A percentile compares a stretch with the other conserved stretches of the same genome.
Evolutionary conservation across 2,797 vertebrate species (phyloP).

Genomic region (Eurystomus glaucurus): DNA sequence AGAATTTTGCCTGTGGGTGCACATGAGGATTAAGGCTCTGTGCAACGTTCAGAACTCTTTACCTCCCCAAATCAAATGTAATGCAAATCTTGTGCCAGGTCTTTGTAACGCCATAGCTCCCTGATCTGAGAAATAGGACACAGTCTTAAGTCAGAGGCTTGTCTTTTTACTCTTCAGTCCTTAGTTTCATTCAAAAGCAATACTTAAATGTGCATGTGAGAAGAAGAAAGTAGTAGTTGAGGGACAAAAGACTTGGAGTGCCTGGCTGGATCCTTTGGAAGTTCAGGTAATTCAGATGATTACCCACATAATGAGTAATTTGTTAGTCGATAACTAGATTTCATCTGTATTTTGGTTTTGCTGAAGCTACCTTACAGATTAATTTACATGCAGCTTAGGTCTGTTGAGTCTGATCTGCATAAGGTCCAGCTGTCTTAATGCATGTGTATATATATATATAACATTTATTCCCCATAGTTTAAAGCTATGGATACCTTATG

Average conservation of each 20-base stretch:
- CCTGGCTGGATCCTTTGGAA: background rate
- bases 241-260: background rate
- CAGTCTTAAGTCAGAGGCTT: background rate
- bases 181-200: background rate
- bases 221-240: background rate
- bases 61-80: slow-evolving; percentile 49
- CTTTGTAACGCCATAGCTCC: background rate
- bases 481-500: background rate
- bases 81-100: background rate
- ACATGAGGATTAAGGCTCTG: slow-evolving; percentile 60
- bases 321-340: background rate
- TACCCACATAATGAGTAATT: background rate
- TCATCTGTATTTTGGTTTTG: slow-evolving; percentile 26
- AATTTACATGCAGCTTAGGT: background rate
- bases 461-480: background rate
- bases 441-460: background rate
- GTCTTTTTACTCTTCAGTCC: background rate
- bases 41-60: slow-evolving; percentile 40
- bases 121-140: background rate
- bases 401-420: background rate
- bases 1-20: slow-evolving; percentile 70
- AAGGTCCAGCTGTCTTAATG: background rate
- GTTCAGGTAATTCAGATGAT: background rate
- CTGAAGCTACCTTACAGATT: background rate
- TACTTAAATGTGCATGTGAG: background rate